A percentile compares a stretch with the other conserved stretches of the same genome.
phyloP scores from a whole-genome alignment of 2,888 invertebrate genomes.

The Aleiodes leptofemur region DNA sequence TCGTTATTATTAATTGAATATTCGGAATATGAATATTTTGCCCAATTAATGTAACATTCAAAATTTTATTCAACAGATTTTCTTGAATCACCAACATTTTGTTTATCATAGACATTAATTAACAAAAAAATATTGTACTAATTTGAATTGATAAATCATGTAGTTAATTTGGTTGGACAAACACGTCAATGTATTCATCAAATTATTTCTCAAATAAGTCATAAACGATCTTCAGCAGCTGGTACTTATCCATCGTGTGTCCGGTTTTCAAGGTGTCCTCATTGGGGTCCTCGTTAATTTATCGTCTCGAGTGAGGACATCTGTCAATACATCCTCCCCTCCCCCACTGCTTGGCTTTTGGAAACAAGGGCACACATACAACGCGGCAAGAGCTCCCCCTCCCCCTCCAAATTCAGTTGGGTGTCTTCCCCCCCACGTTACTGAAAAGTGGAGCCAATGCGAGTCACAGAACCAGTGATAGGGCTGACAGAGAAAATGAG shows the following conservation, averaged over 20 bases:
- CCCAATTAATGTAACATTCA: too few species aligned
- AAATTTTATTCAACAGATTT: too few species aligned
- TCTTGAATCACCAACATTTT: neutral
- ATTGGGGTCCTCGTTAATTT: slow-evolving; percentile 38
- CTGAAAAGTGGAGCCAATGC: slow-evolving; percentile 35
- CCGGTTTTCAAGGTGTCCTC: slow-evolving; percentile 23
- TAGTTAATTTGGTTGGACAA: slow-evolving; percentile 14
- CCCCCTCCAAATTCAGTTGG: slow-evolving; percentile 11
- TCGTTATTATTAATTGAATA: too few species aligned
- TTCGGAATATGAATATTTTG: too few species aligned
- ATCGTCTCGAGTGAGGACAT: slow-evolving; percentile 26
- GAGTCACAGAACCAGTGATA: slow-evolving; percentile 43
- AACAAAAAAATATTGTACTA: neutral
- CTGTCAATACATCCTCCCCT: slow-evolving; percentile 33
- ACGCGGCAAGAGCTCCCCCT: neutral
- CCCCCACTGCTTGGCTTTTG: neutral
- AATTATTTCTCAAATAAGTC: slow-evolving; percentile 33
- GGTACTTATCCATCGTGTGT: slow-evolving; percentile 5
- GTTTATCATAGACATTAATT: neutral
- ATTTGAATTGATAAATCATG: slow-evolving; percentile 23
- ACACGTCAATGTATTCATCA: slow-evolving; percentile 22
- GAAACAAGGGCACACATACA: slow-evolving; percentile 6
- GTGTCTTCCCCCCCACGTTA: slow-evolving; percentile 7
- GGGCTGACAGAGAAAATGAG: slow-evolving; percentile 25
- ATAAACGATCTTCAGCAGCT: slow-evolving; percentile 17